These are phyloP conservation scores for Lasius platythorax DNA, from an alignment of 2,888 invertebrate genomes.

Conservation along the genomic window DNA sequence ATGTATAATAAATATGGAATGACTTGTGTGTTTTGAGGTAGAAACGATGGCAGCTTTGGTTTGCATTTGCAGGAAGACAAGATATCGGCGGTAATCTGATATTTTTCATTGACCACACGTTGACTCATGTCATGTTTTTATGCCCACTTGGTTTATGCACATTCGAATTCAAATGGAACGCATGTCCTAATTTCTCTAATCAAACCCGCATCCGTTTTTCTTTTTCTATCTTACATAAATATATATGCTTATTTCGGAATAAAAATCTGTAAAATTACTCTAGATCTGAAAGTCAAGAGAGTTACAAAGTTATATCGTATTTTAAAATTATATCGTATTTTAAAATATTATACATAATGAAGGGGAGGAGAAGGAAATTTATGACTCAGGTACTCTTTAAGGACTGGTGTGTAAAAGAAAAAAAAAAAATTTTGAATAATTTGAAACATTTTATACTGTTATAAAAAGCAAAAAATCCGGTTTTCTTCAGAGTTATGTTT, in stretches of 20 bases:
- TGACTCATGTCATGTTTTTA: background rate
- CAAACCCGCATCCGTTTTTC: background rate
- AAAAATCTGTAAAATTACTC: background rate
- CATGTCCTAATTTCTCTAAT: background rate
- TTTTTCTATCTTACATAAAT: background rate
- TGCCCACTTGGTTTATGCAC: background rate
- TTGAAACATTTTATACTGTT: background rate
- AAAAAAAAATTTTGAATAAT: background rate
- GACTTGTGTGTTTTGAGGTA: conserved; percentile 60
- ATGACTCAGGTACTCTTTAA: background rate
- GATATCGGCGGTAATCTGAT: background rate
- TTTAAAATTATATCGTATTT: background rate
- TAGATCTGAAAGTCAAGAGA: background rate
- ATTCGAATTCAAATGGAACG: background rate
- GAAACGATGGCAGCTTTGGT: conserved; percentile 67
- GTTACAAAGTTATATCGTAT: background rate
- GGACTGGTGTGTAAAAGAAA: background rate
- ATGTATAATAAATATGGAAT: conserved; percentile 56
- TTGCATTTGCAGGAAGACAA: conserved; percentile 59
- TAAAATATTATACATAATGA: background rate
- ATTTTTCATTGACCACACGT: background rate
- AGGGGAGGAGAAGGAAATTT: background rate
- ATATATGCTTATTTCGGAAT: background rate
- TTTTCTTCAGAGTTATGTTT: background rate
- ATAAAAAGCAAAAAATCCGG: background rate